These are phyloP conservation scores for Chloroclysta siterata DNA, from an alignment of 2,888 invertebrate species.

Conservation along the genomic window DNA sequence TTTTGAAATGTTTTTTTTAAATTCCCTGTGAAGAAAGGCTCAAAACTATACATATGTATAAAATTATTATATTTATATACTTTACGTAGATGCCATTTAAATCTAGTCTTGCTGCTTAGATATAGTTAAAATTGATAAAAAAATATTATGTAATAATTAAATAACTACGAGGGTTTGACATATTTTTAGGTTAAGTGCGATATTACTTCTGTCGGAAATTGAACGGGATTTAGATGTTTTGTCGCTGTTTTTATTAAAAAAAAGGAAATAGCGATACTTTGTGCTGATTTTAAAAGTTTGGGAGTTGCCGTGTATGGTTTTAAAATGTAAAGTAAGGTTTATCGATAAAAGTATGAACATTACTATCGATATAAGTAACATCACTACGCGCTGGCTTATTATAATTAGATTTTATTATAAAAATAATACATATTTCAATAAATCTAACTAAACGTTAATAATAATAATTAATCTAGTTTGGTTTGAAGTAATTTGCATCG, in stretches of 20 bases:
- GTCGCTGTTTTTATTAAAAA: conserved; percentile 31
- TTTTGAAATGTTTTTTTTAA: too few relatives aligned
- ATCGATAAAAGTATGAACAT: conserved; percentile 2
- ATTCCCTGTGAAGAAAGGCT: conserved; percentile 32
- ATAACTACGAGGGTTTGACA: conserved; percentile 53
- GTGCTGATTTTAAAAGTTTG: conserved; percentile 51
- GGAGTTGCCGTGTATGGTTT: conserved; percentile 49
- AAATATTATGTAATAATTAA: conserved; percentile 70
- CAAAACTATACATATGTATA: conserved; percentile 41
- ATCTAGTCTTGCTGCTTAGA: conserved; percentile 80
- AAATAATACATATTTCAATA: too few relatives aligned
- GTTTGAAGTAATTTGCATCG: too few relatives aligned
- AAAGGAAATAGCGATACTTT: conserved; percentile 42
- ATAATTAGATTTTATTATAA: too few relatives aligned
- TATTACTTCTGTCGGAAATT: conserved; percentile 55
- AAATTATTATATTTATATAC: conserved; percentile 54
- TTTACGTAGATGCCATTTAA: conserved; percentile 76
- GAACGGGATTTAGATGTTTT: conserved; percentile 46
- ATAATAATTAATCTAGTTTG: too few relatives aligned
- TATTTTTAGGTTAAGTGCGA: conserved; percentile 66
- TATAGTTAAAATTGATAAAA: conserved; percentile 52
- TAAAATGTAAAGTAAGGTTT: conserved; percentile 10
- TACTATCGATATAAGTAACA: conserved; percentile 15
- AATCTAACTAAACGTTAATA: too few relatives aligned
- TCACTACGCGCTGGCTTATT: background rate